phyloP scores from a whole-genome alignment of 2,113 vertebrate species.

The Eira barbara region DNA sequence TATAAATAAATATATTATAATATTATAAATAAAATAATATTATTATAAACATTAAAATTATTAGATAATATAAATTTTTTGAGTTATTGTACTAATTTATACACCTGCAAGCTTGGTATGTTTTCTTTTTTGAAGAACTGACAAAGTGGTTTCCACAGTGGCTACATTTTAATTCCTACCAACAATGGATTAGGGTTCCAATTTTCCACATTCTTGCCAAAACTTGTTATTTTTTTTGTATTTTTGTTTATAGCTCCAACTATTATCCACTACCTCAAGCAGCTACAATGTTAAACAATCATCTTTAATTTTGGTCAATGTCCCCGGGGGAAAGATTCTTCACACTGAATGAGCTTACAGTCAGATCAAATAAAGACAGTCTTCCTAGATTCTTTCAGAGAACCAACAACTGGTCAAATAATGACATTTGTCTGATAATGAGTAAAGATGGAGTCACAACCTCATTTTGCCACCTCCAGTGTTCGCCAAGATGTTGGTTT shows the following conservation, averaged over 20 bases:
- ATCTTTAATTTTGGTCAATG: background rate
- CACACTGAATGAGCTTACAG: background rate
- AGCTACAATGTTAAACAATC: background rate
- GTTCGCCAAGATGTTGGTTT: background rate
- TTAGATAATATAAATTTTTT: background rate
- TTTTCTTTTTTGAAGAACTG: background rate
- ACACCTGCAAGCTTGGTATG: background rate
- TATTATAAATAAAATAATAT: no score
- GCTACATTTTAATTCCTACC: background rate
- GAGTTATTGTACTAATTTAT: background rate
- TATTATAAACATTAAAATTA: no score
- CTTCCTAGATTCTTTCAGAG: background rate
- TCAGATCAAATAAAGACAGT: background rate
- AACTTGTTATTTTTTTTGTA: background rate
- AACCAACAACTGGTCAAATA: background rate
- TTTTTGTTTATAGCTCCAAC: background rate
- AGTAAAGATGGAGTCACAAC: background rate
- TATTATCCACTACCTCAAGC: background rate
- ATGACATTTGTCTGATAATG: background rate
- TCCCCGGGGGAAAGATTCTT: fast-evolving
- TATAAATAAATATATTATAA: no score
- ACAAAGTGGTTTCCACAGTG: background rate
- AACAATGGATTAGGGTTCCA: background rate
- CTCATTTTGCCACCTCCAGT: background rate
- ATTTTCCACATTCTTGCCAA: background rate